Base-by-base conservation (phyloP, 2,113 vertebrate genomes). In the Chloropsis hardwickii region DNA sequence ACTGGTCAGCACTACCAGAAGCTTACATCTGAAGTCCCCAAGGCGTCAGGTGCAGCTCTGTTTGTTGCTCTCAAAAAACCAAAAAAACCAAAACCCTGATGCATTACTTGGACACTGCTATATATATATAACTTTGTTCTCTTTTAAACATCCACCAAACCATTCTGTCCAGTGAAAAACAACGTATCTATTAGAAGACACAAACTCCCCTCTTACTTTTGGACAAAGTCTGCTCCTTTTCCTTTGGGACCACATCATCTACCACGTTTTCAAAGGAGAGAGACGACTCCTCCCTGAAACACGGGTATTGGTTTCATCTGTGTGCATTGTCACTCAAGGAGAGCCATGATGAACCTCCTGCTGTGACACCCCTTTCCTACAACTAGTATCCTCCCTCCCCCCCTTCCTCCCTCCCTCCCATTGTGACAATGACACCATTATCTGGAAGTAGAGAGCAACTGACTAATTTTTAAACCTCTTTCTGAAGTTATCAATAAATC, bases 221-320 rank as follows among this genome's bases (percentile, higher is more conserved):
- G 39, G 64, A 39, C 37, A 47, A 44, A 50, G 28, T 20, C 10
- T 4, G 5, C 57, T 54, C 19, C 27, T 80, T 88, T 81, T 57
- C 54, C 14, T 73, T 22, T 39, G 60, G 51, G 23, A 66, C 11
- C 8, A 0, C 11, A 50, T 27, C 18, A 77, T 25, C 42, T 11
- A 1, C 48, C n/a, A 14, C 2, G 3, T 31, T 71, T 84, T 74
- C 33, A 39, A 44, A 60, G 0, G 2, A 37, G 16, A 53, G 20
- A 2, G 22, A 58, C 0, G 5, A 13, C 5, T 64, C 10, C 15
- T 24, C 12, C 40, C 23, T 19, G 8, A 58, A 67, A 81, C 19
- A 29, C 0, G 5, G 14, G 16, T 5, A 8, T 5, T 9, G 9
- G n/a, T 54, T 23, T 79, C 64, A 57, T 12, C 39, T 5, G 1